These are phyloP conservation scores for Erinaceus europaeus DNA, from an alignment of 2,113 vertebrate species.

Conservation along the genomic window DNA sequence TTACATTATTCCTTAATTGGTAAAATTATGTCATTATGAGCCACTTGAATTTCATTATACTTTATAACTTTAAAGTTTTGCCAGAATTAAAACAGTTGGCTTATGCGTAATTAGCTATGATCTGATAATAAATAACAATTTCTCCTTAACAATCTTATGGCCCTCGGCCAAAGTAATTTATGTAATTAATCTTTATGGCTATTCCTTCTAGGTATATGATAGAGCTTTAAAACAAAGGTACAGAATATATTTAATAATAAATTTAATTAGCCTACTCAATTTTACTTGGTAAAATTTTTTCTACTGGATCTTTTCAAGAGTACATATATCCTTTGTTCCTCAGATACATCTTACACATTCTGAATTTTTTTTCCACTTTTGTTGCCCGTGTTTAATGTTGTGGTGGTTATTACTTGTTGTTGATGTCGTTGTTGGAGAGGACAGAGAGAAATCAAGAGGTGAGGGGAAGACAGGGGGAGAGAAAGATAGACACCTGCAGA, in stretches of 20 bases:
- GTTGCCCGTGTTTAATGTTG: too few species aligned
- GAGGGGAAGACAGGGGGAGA: too few species aligned
- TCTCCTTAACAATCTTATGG: constrained; percentile 1
- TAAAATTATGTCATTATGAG: not conserved
- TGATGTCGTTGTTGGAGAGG: too few species aligned
- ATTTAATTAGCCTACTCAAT: not conserved
- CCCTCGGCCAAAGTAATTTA: not conserved
- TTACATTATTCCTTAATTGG: not conserved
- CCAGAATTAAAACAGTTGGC: not conserved
- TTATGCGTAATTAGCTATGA: not conserved
- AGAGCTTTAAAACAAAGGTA: not conserved
- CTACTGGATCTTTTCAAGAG: not conserved
- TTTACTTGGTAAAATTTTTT: not conserved
- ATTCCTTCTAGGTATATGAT: not conserved
- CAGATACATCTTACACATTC: not conserved
- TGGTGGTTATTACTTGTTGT: too few species aligned
- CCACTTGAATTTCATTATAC: not conserved
- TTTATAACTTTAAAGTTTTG: not conserved
- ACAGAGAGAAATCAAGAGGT: too few species aligned
- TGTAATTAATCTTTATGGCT: not conserved
- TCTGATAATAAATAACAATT: constrained; percentile 9
- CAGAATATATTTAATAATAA: not conserved
- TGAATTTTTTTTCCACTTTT: too few species aligned
- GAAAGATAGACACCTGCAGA: too few species aligned
- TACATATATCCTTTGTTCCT: not conserved